Base-by-base conservation (phyloP, 2,113 vertebrate species). In the Psilopogon haemacephalus region DNA sequence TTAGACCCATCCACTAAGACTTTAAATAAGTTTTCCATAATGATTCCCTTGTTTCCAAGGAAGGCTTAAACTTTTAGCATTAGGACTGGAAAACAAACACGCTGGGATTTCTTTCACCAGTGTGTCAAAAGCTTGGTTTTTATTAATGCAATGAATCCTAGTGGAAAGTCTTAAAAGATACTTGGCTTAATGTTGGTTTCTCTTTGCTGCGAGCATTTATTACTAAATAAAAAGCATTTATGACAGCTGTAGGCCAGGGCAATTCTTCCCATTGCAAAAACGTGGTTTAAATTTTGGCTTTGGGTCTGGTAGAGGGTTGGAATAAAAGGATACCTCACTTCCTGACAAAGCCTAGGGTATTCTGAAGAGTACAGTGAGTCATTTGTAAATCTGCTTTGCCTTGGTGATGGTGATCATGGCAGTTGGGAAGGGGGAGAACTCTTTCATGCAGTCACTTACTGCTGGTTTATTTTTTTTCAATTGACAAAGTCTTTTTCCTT, bases 221-320 rank as follows among this genome's bases (percentile, higher is more conserved):
- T 92, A 69, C 60, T 88, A 89, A 93, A 79, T 92, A 86, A 69
- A 69, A 32, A 92, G 12, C 33, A 77, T 48, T 89, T 92, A 74
- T 30, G 86, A 42, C 60, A 89, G 72, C 72, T 95, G 64, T 90
- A 89, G 86, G 88, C 69, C 77, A 89, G 50, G 54, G 71, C 79
- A 92, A 83, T 86, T 95, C 77, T 87, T 94, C 74, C 84, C 17
- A 35, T 88, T 93, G 56, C 83, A 79, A 91, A 95, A 91, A 80
- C 30, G 1, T 89, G 73, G 77, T 88, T 94, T 87, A 64, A 75
- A 84, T 82, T 89, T 94, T 88, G 83, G 56, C 74, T 94, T 94
- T 94, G 37, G 46, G 26, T 83, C 33, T 68, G 55, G 52, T 79
- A 60, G 56, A 75, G 62, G 21, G 11, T 74, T 93, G 78, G 65